Evolutionary conservation across 2,113 vertebrate species (phyloP), one percentile per base, ranked within the genome.

Genomic region (Shinisaurus crocodilurus): DNA sequence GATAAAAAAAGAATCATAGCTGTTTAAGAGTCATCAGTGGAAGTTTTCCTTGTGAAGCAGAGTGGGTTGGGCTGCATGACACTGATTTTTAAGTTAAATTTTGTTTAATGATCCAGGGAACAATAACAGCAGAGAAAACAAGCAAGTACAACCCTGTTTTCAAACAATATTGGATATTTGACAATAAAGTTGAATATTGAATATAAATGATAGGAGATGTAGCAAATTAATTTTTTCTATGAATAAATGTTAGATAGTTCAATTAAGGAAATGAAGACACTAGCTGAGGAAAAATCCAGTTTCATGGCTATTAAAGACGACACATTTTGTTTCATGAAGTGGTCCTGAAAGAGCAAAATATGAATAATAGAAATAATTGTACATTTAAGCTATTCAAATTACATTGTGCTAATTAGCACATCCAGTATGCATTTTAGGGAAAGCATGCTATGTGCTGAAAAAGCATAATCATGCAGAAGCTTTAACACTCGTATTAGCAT

Each of bases 361-460:
- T 90, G 92, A 96, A 92, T 90, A 93, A 93, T 87, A 91, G 1
- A 94, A 96, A 95, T 94, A 94, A 93, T 92, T 40, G 88, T 60
- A 67, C 40, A 34, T 92, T 92, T 94, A 88, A 92, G n/a, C 65
- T 25, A 45, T 92, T 96, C 84, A 94, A 0, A 94, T 94, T 92
- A 95, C 91, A 93, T 72, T 94, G 27, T 81, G 83, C 84, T 93
- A 91, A 93, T 95, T 95, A 94, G 37, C 45, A 92, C 85, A 37
- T 92, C 34, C 3, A 1, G 82, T 77, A 92, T 88, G 95, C 89
- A 93, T 43, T 93, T 93, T 74, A 94, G 95, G 86, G 93, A 90
- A 94, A 54, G 20, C 20, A 32, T 87, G n/a, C 90, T 95, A 92
- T 16, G 50, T 92, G 29, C 63, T 91, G 72, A 92, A 91, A 63